Base-by-base conservation (phyloP, 64 coral and sea anemone species). In the Dendronephthya gigantea region DNA sequence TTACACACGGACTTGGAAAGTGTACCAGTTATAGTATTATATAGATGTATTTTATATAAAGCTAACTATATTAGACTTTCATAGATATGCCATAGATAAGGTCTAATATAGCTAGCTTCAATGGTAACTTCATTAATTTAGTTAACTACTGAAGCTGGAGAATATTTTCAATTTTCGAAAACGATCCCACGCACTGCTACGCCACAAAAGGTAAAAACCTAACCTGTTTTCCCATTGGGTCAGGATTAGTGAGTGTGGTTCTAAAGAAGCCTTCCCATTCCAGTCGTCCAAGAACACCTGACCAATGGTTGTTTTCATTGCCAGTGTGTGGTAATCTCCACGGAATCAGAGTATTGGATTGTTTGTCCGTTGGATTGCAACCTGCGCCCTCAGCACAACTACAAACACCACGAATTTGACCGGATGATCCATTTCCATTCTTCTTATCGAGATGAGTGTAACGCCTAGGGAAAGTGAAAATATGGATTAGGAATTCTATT, bases 241-340 rank as follows among this genome's bases (percentile, higher is more conserved):
- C 89, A 86, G 91, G 94, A 82, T 90, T 91, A 25, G 94, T 91
- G 37, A 91, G 89, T 37, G 91, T 97, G 1, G 94, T 97, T 84
- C 86, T 90, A 36, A 97, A 97, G 35, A 89, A 97, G 17, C 94
- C 94, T 23, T 97, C 89, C 94, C 94, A 97, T 47, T 97, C 91
- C 12, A 97, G 84, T 7, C 94, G 76, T 1, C 94, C 94, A 45
- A 93, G 93, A n/a, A 90, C 40, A 22, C 94, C 94, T 31, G 89
- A 89, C 94, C 94, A 97, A 43, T 97, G 50, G 40, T 97, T 93
- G 48, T 97, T 91, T 62, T 92, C 72, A 68, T 97, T 93, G 27
- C 89, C 91, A 4, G 94, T 93, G 51, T 97, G 94, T 19, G 94
- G 89, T 23, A 97, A 88, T 70, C 89, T 89, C 94, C 94, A 97